Evolutionary conservation across 2,797 vertebrate genomes (phyloP).

Genomic region (Scolopax rusticola): DNA sequence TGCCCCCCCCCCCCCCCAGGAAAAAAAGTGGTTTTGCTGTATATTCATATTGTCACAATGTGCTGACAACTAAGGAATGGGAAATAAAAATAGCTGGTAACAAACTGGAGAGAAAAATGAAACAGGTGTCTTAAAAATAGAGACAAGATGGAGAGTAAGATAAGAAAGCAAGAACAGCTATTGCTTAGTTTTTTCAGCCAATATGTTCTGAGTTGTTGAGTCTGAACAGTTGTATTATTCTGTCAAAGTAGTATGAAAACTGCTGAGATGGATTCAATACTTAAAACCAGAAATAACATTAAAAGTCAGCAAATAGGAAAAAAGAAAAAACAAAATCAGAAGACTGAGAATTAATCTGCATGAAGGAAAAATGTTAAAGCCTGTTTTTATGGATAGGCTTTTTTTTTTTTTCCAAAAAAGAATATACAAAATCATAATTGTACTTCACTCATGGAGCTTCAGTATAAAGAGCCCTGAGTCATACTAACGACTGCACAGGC

Average conservation of each 20-base stretch:
- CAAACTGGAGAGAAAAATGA: not conserved
- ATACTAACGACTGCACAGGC: not conserved
- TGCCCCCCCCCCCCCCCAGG: not conserved
- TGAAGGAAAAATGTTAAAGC: not conserved
- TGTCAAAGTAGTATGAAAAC: not conserved
- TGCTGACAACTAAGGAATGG: not conserved
- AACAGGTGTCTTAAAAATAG: not conserved
- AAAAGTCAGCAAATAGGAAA: not conserved
- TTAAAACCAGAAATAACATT: not conserved
- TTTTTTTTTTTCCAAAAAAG: rapidly evolving
- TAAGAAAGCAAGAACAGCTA: not conserved
- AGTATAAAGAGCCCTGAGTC: not conserved
- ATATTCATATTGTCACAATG: not conserved
- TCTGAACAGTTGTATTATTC: not conserved
- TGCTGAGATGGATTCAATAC: not conserved
- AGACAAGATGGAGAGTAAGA: not conserved
- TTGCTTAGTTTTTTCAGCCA: not conserved
- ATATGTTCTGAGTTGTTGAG: not conserved
- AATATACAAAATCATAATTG: not conserved
- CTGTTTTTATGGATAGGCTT: not conserved
- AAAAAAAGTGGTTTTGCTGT: not conserved
- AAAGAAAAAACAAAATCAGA: not conserved
- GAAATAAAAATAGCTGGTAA: not conserved
- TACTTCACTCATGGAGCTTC: not conserved
- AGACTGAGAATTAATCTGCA: not conserved